These are phyloP conservation scores for Sebastes variabilis DNA, from an alignment of 2,797 vertebrate species.

Conservation along the genomic window DNA sequence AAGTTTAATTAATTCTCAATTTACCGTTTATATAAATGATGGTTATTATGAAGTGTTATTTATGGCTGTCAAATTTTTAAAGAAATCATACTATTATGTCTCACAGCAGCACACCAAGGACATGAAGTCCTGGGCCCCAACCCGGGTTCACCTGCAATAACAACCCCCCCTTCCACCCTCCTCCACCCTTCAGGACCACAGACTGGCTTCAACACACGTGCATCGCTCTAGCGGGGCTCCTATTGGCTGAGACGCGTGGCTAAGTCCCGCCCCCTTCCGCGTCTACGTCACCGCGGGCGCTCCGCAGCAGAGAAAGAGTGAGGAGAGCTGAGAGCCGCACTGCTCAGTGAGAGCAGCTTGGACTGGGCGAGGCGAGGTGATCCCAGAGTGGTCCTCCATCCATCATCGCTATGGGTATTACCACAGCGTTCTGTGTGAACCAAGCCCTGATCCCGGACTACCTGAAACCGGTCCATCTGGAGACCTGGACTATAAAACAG, in stretches of 20 bases:
- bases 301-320: conserved; percentile 46
- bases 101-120: neutral
- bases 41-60: no score
- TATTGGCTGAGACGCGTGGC: conserved; percentile 45
- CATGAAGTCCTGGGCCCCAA: neutral
- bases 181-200: neutral
- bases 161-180: neutral
- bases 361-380: conserved; percentile 68
- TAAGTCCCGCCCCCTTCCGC: conserved; percentile 44
- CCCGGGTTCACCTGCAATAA: conserved; percentile 4
- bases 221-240: neutral
- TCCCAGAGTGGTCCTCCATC: conserved; percentile 43
- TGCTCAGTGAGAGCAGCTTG: conserved; percentile 46
- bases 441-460: conserved; percentile 52
- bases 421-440: conserved; percentile 49
- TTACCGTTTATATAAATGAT: no score
- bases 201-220: conserved; percentile 32
- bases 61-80: no score
- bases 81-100: neutral
- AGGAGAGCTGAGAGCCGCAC: conserved; percentile 57
- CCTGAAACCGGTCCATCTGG: conserved; percentile 58
- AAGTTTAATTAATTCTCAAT: no score
- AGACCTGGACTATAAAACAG: conserved; percentile 68
- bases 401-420: conserved; percentile 81
- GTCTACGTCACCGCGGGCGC: conserved; percentile 56